Percentiles rank a stretch among this genome's conserved stretches.
These are phyloP conservation scores for Clepsis dumicolana DNA, from an alignment of 2,888 invertebrate genomes.

Conservation along the genomic window DNA sequence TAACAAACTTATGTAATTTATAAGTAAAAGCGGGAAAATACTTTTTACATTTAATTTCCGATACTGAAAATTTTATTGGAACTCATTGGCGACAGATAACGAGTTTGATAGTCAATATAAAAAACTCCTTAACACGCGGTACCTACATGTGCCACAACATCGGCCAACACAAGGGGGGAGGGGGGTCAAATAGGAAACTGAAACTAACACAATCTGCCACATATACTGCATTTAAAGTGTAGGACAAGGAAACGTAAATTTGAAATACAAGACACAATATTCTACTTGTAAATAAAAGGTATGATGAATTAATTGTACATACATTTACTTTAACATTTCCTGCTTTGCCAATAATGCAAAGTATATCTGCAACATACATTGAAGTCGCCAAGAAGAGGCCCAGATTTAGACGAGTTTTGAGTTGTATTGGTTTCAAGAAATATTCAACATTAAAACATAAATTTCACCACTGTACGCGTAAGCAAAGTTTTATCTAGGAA, in stretches of 20 bases:
- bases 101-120: not conserved
- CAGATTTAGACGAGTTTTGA: not conserved
- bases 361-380: not conserved
- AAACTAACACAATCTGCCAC: not conserved
- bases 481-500: not conserved
- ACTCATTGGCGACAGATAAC: not conserved
- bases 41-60: not conserved
- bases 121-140: not conserved
- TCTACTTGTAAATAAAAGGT: not conserved
- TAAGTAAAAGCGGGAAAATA: not conserved
- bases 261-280: not conserved
- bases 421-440: not conserved
- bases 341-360: not conserved
- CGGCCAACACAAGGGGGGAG: too few relatives aligned
- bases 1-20: slow-evolving; percentile 6
- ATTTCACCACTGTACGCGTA: not conserved
- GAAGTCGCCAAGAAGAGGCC: too few relatives aligned
- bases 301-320: not conserved
- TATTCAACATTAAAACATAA: not conserved
- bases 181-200: too few relatives aligned
- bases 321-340: not conserved
- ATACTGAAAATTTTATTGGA: not conserved
- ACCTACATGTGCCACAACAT: not conserved
- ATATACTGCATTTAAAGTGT: not conserved
- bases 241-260: not conserved